phyloP scores from a whole-genome alignment of 2,888 invertebrate genomes.

The Acanthosepion lycidas region DNA sequence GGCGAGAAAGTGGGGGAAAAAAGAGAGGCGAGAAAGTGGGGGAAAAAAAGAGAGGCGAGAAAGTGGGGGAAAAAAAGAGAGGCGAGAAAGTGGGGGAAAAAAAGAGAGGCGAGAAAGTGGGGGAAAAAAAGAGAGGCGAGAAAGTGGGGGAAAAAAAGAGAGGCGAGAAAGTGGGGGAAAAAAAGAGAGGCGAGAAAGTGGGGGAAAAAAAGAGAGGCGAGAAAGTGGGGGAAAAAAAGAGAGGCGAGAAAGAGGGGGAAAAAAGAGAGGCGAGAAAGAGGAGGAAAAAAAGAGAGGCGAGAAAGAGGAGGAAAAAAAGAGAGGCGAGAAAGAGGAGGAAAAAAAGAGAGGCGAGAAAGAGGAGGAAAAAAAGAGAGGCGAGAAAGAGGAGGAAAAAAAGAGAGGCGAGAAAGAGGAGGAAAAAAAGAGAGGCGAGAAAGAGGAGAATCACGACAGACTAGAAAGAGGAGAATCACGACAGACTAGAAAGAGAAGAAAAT shows the following conservation, averaged over 20 bases:
- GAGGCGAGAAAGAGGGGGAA: background rate
- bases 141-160: background rate
- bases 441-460: too few relatives aligned
- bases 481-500: background rate
- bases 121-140: background rate
- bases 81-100: background rate
- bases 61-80: too few relatives aligned
- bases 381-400: background rate
- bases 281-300: background rate
- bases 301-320: background rate
- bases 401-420: too few relatives aligned
- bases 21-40: background rate
- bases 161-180: background rate
- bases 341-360: fast-evolving
- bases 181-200: background rate
- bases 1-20: too few relatives aligned
- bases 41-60: background rate
- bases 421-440: too few relatives aligned
- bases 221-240: too few relatives aligned
- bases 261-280: background rate
- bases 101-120: background rate
- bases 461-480: background rate
- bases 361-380: background rate
- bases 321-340: background rate
- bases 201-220: too few relatives aligned